Percentiles rank a stretch among this genome's conserved stretches.
These are phyloP conservation scores for Recurvirostra avosetta DNA, from an alignment of 2,113 vertebrate species.

Conservation along the genomic window DNA sequence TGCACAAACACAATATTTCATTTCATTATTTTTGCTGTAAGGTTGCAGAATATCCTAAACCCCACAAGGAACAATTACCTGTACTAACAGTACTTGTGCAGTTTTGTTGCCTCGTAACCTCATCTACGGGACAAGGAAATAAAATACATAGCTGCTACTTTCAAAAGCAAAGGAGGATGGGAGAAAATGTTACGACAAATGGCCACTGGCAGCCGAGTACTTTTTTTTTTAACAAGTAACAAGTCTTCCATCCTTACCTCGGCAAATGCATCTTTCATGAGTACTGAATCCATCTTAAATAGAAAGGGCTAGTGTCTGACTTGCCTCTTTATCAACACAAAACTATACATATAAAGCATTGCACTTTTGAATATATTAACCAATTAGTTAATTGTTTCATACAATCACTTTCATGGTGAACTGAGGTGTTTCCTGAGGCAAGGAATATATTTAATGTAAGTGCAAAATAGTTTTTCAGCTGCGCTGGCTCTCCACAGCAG, in stretches of 20 bases:
- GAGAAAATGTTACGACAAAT: not conserved
- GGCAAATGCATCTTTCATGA: not conserved
- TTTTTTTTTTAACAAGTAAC: not conserved
- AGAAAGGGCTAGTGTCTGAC: not conserved
- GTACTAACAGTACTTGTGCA: not conserved
- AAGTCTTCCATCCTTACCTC: not conserved
- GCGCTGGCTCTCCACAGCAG: not conserved
- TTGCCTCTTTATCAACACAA: not conserved
- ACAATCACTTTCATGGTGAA: not conserved
- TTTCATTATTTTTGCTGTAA: not conserved
- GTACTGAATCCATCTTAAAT: not conserved
- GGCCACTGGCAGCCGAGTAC: not conserved
- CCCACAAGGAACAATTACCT: not conserved
- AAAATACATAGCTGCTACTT: not conserved
- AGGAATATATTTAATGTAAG: not conserved
- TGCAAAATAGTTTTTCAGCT: not conserved
- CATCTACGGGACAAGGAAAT: not conserved
- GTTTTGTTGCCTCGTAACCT: not conserved
- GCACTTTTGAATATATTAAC: not conserved
- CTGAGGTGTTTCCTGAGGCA: not conserved
- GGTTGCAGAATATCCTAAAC: not conserved
- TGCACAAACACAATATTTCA: not conserved
- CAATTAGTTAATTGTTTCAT: not conserved
- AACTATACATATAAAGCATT: not conserved
- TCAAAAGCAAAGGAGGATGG: not conserved